phyloP scores from a whole-genome alignment of 2,888 invertebrate species.

The Graphium colonna region DNA sequence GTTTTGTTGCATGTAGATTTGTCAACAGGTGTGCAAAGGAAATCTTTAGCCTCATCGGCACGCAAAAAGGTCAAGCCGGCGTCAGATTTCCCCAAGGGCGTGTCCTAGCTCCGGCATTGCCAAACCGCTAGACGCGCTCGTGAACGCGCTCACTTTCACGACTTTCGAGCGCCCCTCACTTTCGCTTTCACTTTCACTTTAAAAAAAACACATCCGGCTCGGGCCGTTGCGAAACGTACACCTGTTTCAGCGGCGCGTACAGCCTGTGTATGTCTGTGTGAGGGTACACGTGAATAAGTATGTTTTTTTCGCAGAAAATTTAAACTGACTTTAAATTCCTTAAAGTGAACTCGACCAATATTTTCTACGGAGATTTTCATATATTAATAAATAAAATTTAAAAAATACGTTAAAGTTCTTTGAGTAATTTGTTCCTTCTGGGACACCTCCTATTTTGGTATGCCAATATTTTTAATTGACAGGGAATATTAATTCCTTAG shows the following conservation, averaged over 20 bases:
- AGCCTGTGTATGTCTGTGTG: background rate
- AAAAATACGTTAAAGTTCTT: too few species aligned
- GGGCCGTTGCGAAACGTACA: slow-evolving; percentile 41
- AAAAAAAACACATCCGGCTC: slow-evolving; percentile 59
- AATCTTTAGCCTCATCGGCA: too few species aligned
- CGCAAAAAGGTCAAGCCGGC: background rate
- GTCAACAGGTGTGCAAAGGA: background rate
- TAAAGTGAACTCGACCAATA: too few species aligned
- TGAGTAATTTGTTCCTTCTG: too few species aligned
- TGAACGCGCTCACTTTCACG: slow-evolving; percentile 48
- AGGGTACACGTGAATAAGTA: too few species aligned
- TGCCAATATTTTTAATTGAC: too few species aligned
- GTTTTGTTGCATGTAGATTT: background rate
- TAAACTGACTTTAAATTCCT: too few species aligned
- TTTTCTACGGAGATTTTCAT: too few species aligned
- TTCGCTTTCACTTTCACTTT: slow-evolving; percentile 51
- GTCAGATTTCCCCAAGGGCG: slow-evolving; percentile 14
- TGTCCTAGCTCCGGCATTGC: slow-evolving; percentile 7
- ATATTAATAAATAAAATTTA: too few species aligned
- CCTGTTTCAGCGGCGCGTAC: slow-evolving; percentile 30
- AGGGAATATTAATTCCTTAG: too few species aligned
- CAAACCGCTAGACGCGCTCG: slow-evolving; percentile 20
- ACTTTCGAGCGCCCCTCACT: slow-evolving; percentile 44
- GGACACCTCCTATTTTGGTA: too few species aligned
- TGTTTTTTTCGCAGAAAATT: too few species aligned